Evolutionary conservation across 2,888 invertebrate species (phyloP).

Genomic region (Platerodrilus igneus): DNA sequence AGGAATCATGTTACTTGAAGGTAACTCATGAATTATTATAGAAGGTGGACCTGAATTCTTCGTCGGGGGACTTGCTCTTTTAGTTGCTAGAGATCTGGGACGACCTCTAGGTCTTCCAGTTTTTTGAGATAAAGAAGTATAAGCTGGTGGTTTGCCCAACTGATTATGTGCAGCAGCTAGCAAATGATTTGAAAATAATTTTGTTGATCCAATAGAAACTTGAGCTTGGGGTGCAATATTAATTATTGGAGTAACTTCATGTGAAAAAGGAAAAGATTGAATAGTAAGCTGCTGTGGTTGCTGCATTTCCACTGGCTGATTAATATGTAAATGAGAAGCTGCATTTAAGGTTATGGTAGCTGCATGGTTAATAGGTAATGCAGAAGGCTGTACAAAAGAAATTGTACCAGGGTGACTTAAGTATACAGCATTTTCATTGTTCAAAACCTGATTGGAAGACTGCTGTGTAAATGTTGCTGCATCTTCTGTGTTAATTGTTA

Average conservation of each 20-base stretch:
- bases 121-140: slow-evolving; percentile 36
- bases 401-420: slow-evolving; percentile 25
- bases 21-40: slow-evolving; percentile 63
- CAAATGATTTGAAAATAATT: slow-evolving; percentile 34
- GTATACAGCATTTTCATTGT: no score
- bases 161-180: slow-evolving; percentile 38
- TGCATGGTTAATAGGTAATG: slow-evolving; percentile 21
- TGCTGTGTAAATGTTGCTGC: slow-evolving; percentile 8
- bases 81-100: slow-evolving; percentile 34
- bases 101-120: slow-evolving; percentile 32
- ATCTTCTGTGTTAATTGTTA: slow-evolving; percentile 15
- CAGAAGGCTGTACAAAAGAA: slow-evolving; percentile 22
- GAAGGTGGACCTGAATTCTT: slow-evolving; percentile 49
- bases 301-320: slow-evolving; percentile 35
- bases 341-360: slow-evolving; percentile 27
- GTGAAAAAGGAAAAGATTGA: slow-evolving; percentile 37
- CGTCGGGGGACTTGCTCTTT: slow-evolving; percentile 27
- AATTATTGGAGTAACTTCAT: slow-evolving; percentile 36
- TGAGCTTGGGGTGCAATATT: slow-evolving; percentile 39
- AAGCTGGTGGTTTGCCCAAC: slow-evolving; percentile 40
- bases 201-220: slow-evolving; percentile 38
- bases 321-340: slow-evolving; percentile 25
- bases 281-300: slow-evolving; percentile 39
- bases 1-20: slow-evolving; percentile 50
- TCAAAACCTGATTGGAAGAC: slow-evolving; percentile 29